These are phyloP conservation scores for Coccyzus lansbergi DNA, from an alignment of 2,797 vertebrate genomes.

Conservation along the genomic window DNA sequence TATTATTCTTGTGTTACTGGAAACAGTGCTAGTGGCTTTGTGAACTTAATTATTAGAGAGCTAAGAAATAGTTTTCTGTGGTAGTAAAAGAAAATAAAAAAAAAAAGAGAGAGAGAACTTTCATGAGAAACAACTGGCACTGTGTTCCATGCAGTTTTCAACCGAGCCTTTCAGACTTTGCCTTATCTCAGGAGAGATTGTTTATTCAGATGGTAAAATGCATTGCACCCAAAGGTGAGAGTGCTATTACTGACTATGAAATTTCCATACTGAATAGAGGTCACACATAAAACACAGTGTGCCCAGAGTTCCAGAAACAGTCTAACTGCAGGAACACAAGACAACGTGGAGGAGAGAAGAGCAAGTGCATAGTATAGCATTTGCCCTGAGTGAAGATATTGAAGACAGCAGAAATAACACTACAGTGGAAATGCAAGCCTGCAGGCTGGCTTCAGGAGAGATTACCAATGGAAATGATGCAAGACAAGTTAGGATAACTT, in stretches of 20 bases:
- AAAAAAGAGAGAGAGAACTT: not conserved
- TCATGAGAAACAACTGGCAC: not conserved
- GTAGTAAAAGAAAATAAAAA: not conserved
- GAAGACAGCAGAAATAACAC: not conserved
- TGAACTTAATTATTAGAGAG: not conserved
- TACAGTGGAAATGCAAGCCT: not conserved
- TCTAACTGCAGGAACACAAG: not conserved
- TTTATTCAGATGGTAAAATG: not conserved
- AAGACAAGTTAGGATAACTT: not conserved
- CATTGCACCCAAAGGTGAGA: not conserved
- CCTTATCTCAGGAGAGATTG: not conserved
- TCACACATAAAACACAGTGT: not conserved
- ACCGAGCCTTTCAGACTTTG: not conserved
- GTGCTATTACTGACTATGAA: not conserved
- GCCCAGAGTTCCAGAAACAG: not conserved
- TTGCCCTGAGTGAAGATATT: not conserved
- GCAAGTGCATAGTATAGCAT: not conserved
- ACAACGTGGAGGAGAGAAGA: not conserved
- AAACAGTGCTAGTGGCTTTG: not conserved
- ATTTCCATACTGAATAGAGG: not conserved
- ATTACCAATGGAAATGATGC: not conserved
- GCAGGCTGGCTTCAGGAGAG: not conserved
- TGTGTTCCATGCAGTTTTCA: not conserved
- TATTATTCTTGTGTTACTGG: not conserved
- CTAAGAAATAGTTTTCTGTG: not conserved